These are phyloP conservation scores for Sturnus vulgaris DNA, from an alignment of 2,113 vertebrate species.

Conservation along the genomic window DNA sequence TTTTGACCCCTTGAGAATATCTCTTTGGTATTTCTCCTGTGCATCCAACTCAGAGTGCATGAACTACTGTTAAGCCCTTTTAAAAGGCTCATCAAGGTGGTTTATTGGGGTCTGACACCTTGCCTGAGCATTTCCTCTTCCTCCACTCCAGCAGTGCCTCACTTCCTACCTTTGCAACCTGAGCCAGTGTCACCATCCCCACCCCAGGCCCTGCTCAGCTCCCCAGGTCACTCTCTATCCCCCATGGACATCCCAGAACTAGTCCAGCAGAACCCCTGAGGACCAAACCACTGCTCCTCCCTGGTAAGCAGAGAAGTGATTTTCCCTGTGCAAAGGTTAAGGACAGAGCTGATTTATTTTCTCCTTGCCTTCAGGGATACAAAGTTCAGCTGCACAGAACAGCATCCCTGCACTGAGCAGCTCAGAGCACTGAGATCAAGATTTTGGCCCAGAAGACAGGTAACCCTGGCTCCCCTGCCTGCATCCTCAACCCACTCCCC, in stretches of 20 bases:
- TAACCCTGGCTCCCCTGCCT: not conserved
- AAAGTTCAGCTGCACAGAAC: not conserved
- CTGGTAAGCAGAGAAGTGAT: not conserved
- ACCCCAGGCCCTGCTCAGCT: fast-evolving
- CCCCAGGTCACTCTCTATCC: not conserved
- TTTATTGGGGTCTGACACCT: not conserved
- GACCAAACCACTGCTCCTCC: not conserved
- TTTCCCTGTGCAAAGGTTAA: not conserved
- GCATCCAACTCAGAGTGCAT: not conserved
- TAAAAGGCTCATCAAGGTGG: not conserved
- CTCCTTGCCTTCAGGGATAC: not conserved
- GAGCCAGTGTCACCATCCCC: not conserved
- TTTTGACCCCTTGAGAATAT: not conserved
- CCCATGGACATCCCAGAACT: not conserved
- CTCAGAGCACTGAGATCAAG: not conserved
- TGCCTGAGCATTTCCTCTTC: not conserved
- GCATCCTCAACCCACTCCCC: not conserved
- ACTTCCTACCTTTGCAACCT: not conserved
- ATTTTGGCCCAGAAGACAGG: not conserved
- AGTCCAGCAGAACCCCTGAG: not conserved
- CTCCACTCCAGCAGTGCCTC: not conserved
- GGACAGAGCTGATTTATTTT: not conserved
- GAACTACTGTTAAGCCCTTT: not conserved
- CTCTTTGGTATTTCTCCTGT: not conserved
- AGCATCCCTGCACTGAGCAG: fast-evolving